A percentile compares a stretch with the other conserved stretches of the same genome.
Conservation (phyloP, 1,140 invertebrate genomes). For the Brachionus rubens region DNA sequence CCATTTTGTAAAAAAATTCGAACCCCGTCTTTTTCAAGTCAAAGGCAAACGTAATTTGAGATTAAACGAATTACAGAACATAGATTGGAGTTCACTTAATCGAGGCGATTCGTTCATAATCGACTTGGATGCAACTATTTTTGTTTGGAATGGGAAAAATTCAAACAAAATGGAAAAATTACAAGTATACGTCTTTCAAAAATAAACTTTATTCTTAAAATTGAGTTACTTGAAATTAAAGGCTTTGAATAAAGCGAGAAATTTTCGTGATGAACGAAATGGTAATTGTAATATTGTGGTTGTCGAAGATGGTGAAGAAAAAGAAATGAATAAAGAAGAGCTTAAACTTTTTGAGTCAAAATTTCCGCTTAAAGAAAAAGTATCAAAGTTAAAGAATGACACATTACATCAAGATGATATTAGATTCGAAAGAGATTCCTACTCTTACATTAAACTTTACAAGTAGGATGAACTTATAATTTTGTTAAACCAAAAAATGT, state of each 20-base stretch:
- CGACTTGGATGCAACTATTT: slow-evolving; percentile 73
- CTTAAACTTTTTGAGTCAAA: slow-evolving; percentile 49
- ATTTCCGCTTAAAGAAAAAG: slow-evolving; percentile 34
- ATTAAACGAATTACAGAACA: slow-evolving; percentile 71
- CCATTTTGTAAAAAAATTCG: slow-evolving; percentile 70
- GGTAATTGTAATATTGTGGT: slow-evolving; percentile 66
- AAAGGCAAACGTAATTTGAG: slow-evolving; percentile 83
- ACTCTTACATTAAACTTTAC: slow-evolving; percentile 24
- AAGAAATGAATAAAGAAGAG: slow-evolving; percentile 67
- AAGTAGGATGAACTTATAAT: not conserved
- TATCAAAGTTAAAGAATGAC: slow-evolving; percentile 3
- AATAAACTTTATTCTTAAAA: not conserved
- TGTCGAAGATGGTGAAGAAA: slow-evolving; percentile 80
- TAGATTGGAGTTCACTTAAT: slow-evolving; percentile 76
- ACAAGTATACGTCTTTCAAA: slow-evolving; percentile 53
- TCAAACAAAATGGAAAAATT: slow-evolving; percentile 60
- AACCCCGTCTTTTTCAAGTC: slow-evolving; percentile 77
- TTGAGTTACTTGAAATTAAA: not conserved
- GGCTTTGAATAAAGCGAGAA: slow-evolving; percentile 78
- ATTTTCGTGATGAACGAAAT: slow-evolving; percentile 51
- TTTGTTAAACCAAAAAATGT: not conserved
- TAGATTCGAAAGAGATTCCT: slow-evolving; percentile 29
- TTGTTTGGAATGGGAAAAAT: slow-evolving; percentile 69
- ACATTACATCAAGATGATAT: slow-evolving; percentile 5
- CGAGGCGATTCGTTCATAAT: slow-evolving; percentile 84